These are phyloP conservation scores for Habropoda laboriosa DNA, from an alignment of 1,140 invertebrate species.

Conservation along the genomic window DNA sequence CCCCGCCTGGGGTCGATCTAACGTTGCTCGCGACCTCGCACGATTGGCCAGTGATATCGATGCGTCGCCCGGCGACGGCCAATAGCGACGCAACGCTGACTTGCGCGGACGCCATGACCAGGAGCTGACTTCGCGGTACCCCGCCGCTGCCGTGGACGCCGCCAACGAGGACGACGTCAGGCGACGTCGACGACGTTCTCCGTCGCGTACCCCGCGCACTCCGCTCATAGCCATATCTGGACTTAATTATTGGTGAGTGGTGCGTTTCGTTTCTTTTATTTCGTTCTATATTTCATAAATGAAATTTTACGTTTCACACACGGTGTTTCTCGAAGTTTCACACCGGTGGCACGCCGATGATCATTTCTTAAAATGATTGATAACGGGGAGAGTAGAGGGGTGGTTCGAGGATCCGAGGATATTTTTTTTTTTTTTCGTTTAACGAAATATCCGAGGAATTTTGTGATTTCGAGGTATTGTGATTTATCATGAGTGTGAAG, in stretches of 20 bases:
- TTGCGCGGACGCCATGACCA: conserved; percentile 68
- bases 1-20: conserved; percentile 77
- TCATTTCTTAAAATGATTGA: no score
- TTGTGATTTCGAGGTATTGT: background rate
- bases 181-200: conserved; percentile 78
- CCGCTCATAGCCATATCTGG: conserved; percentile 77
- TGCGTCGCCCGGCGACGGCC: conserved; percentile 70
- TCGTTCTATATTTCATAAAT: background rate
- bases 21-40: conserved; percentile 63
- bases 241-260: conserved; percentile 82
- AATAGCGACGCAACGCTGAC: conserved; percentile 61
- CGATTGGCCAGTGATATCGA: conserved; percentile 79
- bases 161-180: conserved; percentile 59
- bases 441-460: no score
- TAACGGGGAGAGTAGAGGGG: no score
- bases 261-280: conserved; percentile 6
- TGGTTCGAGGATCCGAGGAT: no score
- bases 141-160: conserved; percentile 23
- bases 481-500: background rate
- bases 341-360: no score
- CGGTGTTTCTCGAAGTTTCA: no score
- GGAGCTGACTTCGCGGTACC: conserved; percentile 36
- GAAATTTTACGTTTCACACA: no score
- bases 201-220: conserved; percentile 78
- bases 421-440: no score